Percentiles rank a stretch among this genome's conserved stretches.
Conservation (phyloP, 2,797 vertebrate genomes). For the Calcarius lapponicus region DNA sequence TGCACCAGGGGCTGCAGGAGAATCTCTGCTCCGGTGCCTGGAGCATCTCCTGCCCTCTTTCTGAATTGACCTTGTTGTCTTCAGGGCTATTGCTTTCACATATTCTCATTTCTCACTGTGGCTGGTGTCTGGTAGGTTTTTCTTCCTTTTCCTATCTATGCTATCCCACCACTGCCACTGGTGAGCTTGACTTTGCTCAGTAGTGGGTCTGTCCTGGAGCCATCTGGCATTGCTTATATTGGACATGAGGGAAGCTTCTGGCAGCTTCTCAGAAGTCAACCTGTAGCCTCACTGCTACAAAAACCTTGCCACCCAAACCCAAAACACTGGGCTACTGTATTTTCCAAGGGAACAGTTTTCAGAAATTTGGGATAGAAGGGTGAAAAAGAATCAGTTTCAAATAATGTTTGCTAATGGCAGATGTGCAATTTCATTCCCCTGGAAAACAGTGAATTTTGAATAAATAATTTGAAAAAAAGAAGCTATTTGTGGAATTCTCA, state of each 20-base stretch:
- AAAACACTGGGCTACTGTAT: background rate
- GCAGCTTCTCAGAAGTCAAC: background rate
- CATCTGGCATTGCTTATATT: fast-evolving
- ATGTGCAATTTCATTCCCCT: background rate
- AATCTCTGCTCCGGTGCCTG: fast-evolving
- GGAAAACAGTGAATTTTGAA: background rate
- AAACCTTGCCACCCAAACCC: background rate
- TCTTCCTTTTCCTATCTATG: background rate
- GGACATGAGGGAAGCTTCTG: background rate
- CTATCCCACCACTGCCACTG: background rate
- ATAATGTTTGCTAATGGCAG: background rate
- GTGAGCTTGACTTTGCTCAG: background rate
- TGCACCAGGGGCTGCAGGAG: background rate
- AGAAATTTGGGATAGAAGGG: background rate
- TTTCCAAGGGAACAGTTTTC: background rate
- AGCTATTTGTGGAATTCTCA: background rate
- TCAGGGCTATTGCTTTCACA: background rate
- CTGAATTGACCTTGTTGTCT: background rate
- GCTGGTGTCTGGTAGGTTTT: background rate
- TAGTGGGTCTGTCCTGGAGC: background rate
- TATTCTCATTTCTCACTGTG: background rate
- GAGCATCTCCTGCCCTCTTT: background rate
- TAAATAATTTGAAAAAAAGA: background rate
- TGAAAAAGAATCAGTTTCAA: background rate
- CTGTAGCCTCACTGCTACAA: background rate